Evolutionary conservation across 2,888 invertebrate species (phyloP).

Genomic region (Toxonevra muliebris): DNA sequence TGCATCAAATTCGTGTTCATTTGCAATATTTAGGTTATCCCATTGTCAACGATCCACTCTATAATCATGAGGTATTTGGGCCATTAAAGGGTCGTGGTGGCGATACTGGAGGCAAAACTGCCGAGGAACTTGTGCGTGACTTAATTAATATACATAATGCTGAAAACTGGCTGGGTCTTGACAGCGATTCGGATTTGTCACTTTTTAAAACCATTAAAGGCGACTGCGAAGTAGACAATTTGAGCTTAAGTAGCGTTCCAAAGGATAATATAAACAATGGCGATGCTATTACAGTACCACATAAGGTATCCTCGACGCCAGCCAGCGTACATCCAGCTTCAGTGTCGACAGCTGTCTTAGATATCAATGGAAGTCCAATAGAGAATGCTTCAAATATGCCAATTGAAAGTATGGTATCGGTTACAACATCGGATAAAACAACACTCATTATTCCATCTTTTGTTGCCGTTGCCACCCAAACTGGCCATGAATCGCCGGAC

Average conservation of each 20-base stretch:
- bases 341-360: constrained; percentile 29
- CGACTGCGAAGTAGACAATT: constrained; percentile 70
- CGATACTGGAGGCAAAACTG: constrained; percentile 86
- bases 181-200: constrained; percentile 84
- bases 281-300: constrained; percentile 72
- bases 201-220: constrained; percentile 80
- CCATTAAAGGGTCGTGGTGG: constrained; percentile 90
- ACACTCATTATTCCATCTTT: constrained; percentile 47
- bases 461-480: constrained; percentile 87
- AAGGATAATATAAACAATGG: constrained; percentile 63
- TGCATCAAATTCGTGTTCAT: constrained; percentile 99
- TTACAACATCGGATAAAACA: constrained; percentile 4
- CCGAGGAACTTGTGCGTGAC: constrained; percentile 87
- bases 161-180: constrained; percentile 92
- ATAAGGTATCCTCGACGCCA: too few relatives aligned
- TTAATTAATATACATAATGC: constrained; percentile 93
- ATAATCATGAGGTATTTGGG: constrained; percentile 96
- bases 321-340: constrained; percentile 38
- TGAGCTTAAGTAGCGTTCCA: constrained; percentile 47
- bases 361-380: constrained; percentile 52
- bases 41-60: constrained; percentile 96
- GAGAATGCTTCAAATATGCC: constrained; percentile 51
- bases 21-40: constrained; percentile 97
- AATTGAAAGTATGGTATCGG: too few relatives aligned
- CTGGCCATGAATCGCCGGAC: constrained; percentile 80